Percentiles rank a stretch among this genome's conserved stretches.
phyloP scores from a whole-genome alignment of 2,797 vertebrate species.

The Mormyrus hasselquistii region DNA sequence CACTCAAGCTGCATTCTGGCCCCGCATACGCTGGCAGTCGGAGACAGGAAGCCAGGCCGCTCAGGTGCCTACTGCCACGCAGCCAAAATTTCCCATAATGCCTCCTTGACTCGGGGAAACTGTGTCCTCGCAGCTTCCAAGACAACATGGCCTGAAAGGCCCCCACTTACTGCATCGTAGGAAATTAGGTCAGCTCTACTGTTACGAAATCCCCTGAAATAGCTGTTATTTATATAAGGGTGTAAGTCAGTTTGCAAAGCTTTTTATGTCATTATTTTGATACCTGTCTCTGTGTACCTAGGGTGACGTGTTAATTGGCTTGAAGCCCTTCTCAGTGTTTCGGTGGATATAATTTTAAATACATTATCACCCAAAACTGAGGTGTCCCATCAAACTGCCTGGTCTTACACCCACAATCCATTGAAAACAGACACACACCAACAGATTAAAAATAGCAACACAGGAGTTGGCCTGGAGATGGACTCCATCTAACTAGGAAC shows the following conservation, averaged over 20 bases:
- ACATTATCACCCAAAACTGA: background rate
- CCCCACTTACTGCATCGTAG: conserved; percentile 36
- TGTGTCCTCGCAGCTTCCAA: conserved; percentile 12
- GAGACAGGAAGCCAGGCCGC: background rate
- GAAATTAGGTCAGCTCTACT: conserved; percentile 30
- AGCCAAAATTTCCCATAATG: conserved; percentile 7
- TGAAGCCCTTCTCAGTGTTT: background rate
- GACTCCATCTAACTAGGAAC: background rate
- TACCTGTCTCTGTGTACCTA: background rate
- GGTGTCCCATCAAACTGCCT: background rate
- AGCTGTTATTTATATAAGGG: conserved; percentile 4
- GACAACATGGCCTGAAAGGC: conserved; percentile 19
- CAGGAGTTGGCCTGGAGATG: background rate
- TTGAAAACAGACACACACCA: background rate
- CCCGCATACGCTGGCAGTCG: background rate
- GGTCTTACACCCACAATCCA: background rate
- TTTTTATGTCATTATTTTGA: background rate
- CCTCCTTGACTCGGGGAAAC: conserved; percentile 33
- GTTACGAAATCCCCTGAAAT: background rate
- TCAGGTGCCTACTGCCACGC: background rate
- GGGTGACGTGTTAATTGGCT: background rate
- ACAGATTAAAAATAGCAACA: background rate
- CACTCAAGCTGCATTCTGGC: background rate
- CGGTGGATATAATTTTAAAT: background rate
- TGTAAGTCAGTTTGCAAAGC: background rate